These are phyloP conservation scores for Drosophila mimetica DNA, from an alignment of 2,888 invertebrate species.

Conservation along the genomic window DNA sequence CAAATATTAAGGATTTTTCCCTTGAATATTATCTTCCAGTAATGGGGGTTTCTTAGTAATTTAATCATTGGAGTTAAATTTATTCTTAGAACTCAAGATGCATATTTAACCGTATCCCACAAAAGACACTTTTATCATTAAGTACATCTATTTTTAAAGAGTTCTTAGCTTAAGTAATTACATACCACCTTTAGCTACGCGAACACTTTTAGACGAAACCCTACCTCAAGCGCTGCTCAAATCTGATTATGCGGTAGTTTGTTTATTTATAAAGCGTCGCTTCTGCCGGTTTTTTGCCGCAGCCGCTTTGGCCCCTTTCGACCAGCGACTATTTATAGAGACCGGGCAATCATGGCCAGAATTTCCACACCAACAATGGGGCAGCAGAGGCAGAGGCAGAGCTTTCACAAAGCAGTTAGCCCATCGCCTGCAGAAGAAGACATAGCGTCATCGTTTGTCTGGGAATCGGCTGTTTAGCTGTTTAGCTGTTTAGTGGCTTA, in stretches of 20 bases:
- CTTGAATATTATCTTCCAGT: background rate
- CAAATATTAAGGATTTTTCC: background rate
- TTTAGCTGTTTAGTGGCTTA: background rate
- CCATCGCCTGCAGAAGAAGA: conserved; percentile 29
- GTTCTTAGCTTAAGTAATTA: conserved; percentile 2
- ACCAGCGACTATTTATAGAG: conserved; percentile 54
- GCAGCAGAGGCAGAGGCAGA: conserved; percentile 43
- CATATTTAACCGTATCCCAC: no score
- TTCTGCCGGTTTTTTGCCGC: conserved; percentile 12
- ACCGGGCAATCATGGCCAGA: conserved; percentile 30
- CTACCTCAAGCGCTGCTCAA: conserved; percentile 59
- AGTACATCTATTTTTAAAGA: background rate
- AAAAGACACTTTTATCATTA: background rate
- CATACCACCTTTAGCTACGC: conserved; percentile 8
- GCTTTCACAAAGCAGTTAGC: conserved; percentile 50
- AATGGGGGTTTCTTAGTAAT: background rate
- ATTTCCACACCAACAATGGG: conserved; percentile 26
- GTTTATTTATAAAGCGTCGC: conserved; percentile 57
- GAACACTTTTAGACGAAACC: conserved; percentile 39
- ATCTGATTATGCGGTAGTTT: conserved; percentile 52
- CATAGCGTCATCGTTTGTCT: conserved; percentile 40
- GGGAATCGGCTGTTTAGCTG: conserved; percentile 19
- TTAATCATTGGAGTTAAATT: background rate
- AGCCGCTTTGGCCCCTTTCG: conserved; percentile 10
- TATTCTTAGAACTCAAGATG: background rate